Percentiles rank a stretch among this genome's conserved stretches.
phyloP scores from a whole-genome alignment of 2,888 invertebrate genomes.

The Desoria tigrina region DNA sequence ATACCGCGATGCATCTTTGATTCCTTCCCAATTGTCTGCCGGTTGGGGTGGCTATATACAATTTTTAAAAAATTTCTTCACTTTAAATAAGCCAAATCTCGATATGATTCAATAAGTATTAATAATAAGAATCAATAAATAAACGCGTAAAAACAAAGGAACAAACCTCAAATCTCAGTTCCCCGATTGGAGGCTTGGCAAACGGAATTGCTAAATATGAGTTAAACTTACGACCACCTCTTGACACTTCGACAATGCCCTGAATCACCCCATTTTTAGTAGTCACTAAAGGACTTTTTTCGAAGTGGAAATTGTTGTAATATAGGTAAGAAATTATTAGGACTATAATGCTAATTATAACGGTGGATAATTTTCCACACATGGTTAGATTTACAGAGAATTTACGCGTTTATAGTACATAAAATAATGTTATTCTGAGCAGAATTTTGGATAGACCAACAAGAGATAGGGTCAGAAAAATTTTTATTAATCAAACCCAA shows the following conservation, averaged over 20 bases:
- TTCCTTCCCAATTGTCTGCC: conserved; percentile 26
- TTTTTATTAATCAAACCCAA: too few species aligned
- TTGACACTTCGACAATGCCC: conserved; percentile 35
- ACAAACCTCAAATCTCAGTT: conserved; percentile 29
- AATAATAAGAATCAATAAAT: not conserved
- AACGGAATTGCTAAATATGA: conserved; percentile 34
- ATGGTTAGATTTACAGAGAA: too few species aligned
- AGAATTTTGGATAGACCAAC: too few species aligned
- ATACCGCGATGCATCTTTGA: conserved; percentile 21
- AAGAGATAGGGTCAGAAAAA: too few species aligned
- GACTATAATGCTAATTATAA: conserved; percentile 22
- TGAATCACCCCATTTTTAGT: conserved; percentile 32
- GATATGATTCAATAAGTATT: not conserved
- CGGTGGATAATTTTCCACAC: too few species aligned
- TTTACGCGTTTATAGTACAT: too few species aligned
- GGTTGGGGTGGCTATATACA: conserved; percentile 23
- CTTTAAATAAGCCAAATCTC: too few species aligned
- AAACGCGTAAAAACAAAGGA: not conserved
- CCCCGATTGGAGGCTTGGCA: conserved; percentile 27
- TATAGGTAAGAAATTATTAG: conserved; percentile 17
- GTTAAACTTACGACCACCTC: conserved; percentile 32
- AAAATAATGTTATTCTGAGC: too few species aligned
- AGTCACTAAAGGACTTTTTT: conserved; percentile 31
- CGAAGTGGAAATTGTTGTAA: conserved; percentile 20
- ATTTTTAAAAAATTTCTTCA: conserved; percentile 4